Base-by-base conservation (phyloP, 1,140 invertebrate genomes). In the Hermetia illucens region DNA sequence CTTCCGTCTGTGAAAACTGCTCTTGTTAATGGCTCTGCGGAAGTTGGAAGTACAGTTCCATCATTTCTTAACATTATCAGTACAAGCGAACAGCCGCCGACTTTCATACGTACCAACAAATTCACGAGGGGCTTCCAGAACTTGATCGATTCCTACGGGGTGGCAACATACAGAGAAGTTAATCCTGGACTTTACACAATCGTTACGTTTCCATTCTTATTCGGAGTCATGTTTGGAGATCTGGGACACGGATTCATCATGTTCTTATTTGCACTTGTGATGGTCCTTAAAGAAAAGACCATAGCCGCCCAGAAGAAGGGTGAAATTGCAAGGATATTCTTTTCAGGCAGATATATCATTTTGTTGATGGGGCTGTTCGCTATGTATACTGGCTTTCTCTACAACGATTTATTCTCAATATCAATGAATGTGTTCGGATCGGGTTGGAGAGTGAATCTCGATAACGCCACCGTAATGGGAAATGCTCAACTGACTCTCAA, bases 31-130 rank as follows among this genome's bases (percentile, higher is more conserved):
- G 91, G 90, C 58, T 88, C 89, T 48, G 85, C 92, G 70, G 68
- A 74, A 32, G 81, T 82, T 55, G 91, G 91, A 18, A 88, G 84
- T 52, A 82, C 84, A 4, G 83, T 94, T 34, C 85, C 88, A 10
- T 90, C 90, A 1, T 91, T 97, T 52, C 61, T 97, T 31, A 92
- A 96, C 54, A 71, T 84, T 6, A 85, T 96, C 50, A 60, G 64
- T 2, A 68, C 66, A 6, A 47, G 65, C 27, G 78, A 84, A 55
- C 57, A 60, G 4, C 83, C 84, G 6, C 85, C 85, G 0, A 89
- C 84, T 0, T 87, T 79, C 53, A 78, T 84, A 58, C 60, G 76
- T 16, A 74, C 75, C 2, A 87, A 87, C 59, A 86, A 86, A 54
- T 86, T 87, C 52, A 88, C 85, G 0, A 59, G 63, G 18, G 84